These are phyloP conservation scores for Tribolium freemani DNA, from an alignment of 2,888 invertebrate species.

Conservation along the genomic window DNA sequence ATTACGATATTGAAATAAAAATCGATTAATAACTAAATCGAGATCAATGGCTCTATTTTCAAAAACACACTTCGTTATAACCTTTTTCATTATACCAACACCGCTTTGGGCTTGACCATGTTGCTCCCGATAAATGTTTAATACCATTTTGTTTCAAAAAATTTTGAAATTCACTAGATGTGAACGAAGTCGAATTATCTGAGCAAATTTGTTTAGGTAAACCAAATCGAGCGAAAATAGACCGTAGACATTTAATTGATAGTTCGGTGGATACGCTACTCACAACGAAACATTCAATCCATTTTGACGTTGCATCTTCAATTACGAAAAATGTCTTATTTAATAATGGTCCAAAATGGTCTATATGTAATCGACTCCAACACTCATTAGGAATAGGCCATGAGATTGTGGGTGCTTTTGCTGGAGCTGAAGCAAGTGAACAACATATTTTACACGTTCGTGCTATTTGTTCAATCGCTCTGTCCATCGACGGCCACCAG, in stretches of 20 bases:
- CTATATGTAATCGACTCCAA: neutral
- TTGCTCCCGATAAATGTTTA: conserved; percentile 1
- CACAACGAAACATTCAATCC: neutral
- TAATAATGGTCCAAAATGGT: neutral
- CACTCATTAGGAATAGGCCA: neutral
- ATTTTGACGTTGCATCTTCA: conserved; percentile 5
- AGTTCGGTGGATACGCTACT: neutral
- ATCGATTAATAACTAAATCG: too few relatives aligned
- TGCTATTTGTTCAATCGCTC: neutral
- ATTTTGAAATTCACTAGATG: neutral
- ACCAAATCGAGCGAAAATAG: neutral
- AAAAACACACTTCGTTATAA: neutral
- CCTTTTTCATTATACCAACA: conserved; percentile 9
- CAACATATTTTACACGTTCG: neutral
- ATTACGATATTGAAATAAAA: too few relatives aligned
- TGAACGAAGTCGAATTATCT: neutral
- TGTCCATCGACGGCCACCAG: conserved; percentile 17
- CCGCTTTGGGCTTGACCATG: conserved; percentile 9
- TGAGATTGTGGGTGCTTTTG: neutral
- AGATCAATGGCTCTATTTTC: too few relatives aligned
- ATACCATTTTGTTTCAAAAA: conserved; percentile 1
- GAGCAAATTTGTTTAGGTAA: conserved; percentile 5
- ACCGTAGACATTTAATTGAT: neutral
- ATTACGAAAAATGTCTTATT: conserved; percentile 4
- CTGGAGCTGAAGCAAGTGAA: neutral